Evolutionary conservation across 2,888 invertebrate species (phyloP), one percentile per base, ranked within the genome.

Genomic region (Papilio demoleus): DNA sequence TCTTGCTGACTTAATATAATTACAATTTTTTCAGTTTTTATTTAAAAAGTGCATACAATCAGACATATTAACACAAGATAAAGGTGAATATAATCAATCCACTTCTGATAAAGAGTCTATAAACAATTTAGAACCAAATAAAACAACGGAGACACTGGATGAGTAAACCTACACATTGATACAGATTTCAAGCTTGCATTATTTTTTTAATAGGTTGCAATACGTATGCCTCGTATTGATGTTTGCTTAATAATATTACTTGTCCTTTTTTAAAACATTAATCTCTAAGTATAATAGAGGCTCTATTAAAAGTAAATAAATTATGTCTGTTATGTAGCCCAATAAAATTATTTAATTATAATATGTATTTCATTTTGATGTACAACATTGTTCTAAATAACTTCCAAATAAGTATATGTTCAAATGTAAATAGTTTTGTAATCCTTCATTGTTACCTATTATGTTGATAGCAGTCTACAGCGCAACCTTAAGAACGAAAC

Each of bases 31-130:
- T 58, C 65, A 65, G 65, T 34, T 58, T 42, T 11, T 66, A 17
- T 66, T 47, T 50, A 66, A 66, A 24, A 66, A 66, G 38, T 47
- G 60, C 27, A 47, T 66, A 27, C 60, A 66, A 36, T 27, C 66
- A 17, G 59, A 66, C 9, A 22, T 45, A 8, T 17, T 31, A 50
- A 27, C 24, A 8, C 47, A 66, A 4, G 50, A 66, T 27, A 45
- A 27, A 27, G 50, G n/a, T 50, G 59, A 59, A 59, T n/a, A 60
- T 60, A 17, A 60, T 38, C 38, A 66, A 17, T 50, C 47, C 17
- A 64, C 53, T 40, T 50, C 50, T 36, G 59, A 66, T 27, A 66
- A 66, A 38, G 66, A 60, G 24, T n/a, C 45, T 38, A 24, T 60
- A 11, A 50, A 47, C n/a, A 53, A 50, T 64, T 53, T 64, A 64